Evolutionary conservation across 2,888 invertebrate species (phyloP), one percentile per base, ranked within the genome.

Genomic region (Drosophila sordidapex): DNA sequence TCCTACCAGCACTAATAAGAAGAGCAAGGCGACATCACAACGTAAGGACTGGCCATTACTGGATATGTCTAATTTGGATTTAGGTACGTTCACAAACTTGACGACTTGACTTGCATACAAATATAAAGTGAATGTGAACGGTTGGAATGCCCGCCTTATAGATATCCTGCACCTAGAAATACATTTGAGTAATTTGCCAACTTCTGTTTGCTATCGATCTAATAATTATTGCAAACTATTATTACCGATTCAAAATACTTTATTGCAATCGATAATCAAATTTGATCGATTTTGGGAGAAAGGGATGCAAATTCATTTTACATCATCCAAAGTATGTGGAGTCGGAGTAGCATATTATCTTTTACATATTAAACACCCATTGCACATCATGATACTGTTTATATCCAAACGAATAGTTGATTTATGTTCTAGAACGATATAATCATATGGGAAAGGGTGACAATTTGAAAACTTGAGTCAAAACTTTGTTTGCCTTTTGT

Each of bases 11-110:
- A 68, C 46, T 80, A 62, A 58, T 53, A 89, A 88, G 68, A 90
- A 90, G 64, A 75, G 82, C 49, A 76, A 83, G 33, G 15, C 66
- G 1, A 56, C 74, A 8, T 76, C 86, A 4, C 75, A 82, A 13
- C 91, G 92, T n/a, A 93, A 92, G 65, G 92, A 93, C 74, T 93
- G 93, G 93, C 93, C 93, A 0, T 48, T 93, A 11, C 82, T 93
- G 48, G 91, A 93, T 46, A 90, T 92, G 83, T 88, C 91, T 21
- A 92, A 91, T 56, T 78, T 93, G 49, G 91, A 93, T 74, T 79
- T 93, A 36, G 78, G 92, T 92, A 79, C 65, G 82, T 83, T 43
- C 0, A 10, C 18, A 38, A 33, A 40, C 11, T 0, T 54, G 4
- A 10, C 25, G 15, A 25, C 13, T 27, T n/a, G 7, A 21, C 13